Percentiles rank a stretch among this genome's conserved stretches.
These are phyloP conservation scores for Zeugodacus cucurbitae DNA, from an alignment of 1,140 invertebrate species.

Conservation along the genomic window DNA sequence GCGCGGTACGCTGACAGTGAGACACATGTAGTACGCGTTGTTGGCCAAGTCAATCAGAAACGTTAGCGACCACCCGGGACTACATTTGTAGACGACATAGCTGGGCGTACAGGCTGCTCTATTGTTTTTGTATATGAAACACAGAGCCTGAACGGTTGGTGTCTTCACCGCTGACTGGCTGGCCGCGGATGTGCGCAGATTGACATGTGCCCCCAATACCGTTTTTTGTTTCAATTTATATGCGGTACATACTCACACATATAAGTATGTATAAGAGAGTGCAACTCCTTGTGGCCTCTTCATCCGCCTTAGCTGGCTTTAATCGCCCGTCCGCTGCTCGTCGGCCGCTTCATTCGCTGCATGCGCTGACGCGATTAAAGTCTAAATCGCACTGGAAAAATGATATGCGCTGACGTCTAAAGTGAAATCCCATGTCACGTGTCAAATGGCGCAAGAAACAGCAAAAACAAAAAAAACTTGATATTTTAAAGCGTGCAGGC, in stretches of 20 bases:
- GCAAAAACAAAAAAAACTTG: background rate
- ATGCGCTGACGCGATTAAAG: background rate
- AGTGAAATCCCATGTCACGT: conserved; percentile 41
- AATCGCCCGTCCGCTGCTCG: background rate
- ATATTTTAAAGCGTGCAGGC: background rate
- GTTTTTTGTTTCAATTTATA: too few species aligned
- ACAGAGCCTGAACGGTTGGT: background rate
- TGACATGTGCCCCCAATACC: conserved; percentile 28
- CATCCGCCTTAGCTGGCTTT: background rate
- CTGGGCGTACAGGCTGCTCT: background rate
- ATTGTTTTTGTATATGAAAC: background rate
- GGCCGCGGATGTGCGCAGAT: conserved; percentile 5
- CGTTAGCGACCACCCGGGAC: background rate
- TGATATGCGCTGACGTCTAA: conserved; percentile 37
- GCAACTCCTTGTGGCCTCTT: background rate
- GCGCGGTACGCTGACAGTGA: background rate
- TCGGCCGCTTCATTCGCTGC: background rate
- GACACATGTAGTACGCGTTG: background rate
- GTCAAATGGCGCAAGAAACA: conserved; percentile 22
- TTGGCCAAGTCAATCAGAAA: conserved; percentile 25
- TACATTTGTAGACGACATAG: background rate
- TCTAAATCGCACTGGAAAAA: background rate
- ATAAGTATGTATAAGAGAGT: background rate
- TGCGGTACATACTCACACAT: too few species aligned
- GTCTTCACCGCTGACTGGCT: background rate